Evolutionary conservation across 2,797 vertebrate species (phyloP), one percentile per base, ranked within the genome.

Genomic region (Phoxinus dragarum): DNA sequence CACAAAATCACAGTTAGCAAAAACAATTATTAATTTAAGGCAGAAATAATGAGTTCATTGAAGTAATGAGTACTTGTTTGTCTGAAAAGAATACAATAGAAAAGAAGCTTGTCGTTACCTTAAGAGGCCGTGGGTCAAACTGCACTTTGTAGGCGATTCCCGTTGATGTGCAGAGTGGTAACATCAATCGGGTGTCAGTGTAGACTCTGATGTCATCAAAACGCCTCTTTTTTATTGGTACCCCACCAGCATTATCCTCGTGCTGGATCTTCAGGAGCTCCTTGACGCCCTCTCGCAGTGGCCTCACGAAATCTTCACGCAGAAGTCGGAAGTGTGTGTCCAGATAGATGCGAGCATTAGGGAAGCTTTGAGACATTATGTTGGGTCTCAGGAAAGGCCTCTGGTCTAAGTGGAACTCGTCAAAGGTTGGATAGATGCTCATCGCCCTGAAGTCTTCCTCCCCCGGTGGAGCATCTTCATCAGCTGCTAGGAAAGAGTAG

Each of bases 321-420:
- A 99, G 92, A 82, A 99, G 96, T 23, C 97, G 94, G 89, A 99
- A 99, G 91, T 98, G 97, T 0, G 97, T 99, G 89, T 99, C 98
- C 21, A 99, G 95, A 91, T 98, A 99, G 88, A 96, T 1, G 12
- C 92, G 93, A 23, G 93, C 94, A 89, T 91, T 97, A 44, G 94
- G 92, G 2, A 97, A 99, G 75, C 92, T 94, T 86, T 94, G 92
- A 38, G 92, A 92, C 88, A 95, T 95, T 84, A 96, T 92, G 92
- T 98, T 99, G 76, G 96, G 95, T 81, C 96, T 94, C 1, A 99
- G 95, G 90, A 97, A 96, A 12, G 98, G 97, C 88, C 92, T 96
- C 59, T 95, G 82, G 0, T 94, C 93, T 81, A 90, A 54, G 8
- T 92, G 96, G 66, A 99, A 93, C 93, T 99, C 98, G 31, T 97